Evolutionary conservation across 2,797 vertebrate genomes (phyloP), one percentile per base, ranked within the genome.

Genomic region (Alosa sapidissima): DNA sequence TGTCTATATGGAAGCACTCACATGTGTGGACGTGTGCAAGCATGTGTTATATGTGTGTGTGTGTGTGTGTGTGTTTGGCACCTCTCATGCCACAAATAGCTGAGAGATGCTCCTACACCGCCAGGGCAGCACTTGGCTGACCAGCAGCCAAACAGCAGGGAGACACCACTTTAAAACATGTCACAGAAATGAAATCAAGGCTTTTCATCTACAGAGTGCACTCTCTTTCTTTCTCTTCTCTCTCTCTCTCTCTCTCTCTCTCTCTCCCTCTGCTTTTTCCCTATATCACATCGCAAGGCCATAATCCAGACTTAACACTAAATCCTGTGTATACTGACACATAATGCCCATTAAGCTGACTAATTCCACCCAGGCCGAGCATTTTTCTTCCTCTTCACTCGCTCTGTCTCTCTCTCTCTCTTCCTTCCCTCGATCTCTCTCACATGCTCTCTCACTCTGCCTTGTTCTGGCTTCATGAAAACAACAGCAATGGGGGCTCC

Each of bases 281-380:
- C 94, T 91, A 92, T 91, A 94, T 95, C 93, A 95, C 95, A 95
- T 93, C 89, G 91, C 94, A 94, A 92, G 94, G 92, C 92, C 94
- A 88, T 95, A 95, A 95, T 96, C 94, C 95, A 88, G 91, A 94
- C 55, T 95, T 95, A 94, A 91, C 90, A 85, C 93, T 93, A 95
- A 96, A 96, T 94, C 95, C 93, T 93, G 92, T 95, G 94, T 94
- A 96, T 93, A 95, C 94, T 95, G 94, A 95, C 94, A 95, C 94
- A 95, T 95, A 95, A 96, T 95, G 95, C 95, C 93, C 94, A 91
- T 91, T 96, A 96, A 96, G 93, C 93, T 95, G 92, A 91, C 93
- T 95, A 95, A 96, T 96, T 95, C 94, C 93, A 92, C 90, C 90
- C 87, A 89, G 91, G 93, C 92, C 90, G 87, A 88, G 91, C 88